A percentile compares a stretch with the other conserved stretches of the same genome.
phyloP scores from a whole-genome alignment of 1,140 invertebrate species.

The Zaprionus nigranus region DNA sequence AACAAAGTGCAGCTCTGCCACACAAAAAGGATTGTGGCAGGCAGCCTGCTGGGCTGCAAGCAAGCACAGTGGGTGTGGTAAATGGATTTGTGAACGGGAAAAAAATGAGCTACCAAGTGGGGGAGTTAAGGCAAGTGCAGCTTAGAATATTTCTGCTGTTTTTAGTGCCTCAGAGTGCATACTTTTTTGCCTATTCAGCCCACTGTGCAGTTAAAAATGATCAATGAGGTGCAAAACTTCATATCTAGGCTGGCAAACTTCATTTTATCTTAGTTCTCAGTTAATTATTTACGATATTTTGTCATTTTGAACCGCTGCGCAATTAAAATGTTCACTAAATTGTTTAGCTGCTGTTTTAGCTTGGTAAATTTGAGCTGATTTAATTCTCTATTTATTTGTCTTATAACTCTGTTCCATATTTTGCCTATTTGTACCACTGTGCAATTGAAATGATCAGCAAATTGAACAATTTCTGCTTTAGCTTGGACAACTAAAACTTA shows the following conservation, averaged over 20 bases:
- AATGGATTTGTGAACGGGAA: neutral
- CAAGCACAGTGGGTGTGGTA: neutral
- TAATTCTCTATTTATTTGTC: neutral
- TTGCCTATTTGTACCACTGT: neutral
- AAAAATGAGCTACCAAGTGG: neutral
- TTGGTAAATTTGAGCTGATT: neutral
- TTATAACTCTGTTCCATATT: neutral
- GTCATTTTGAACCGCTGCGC: neutral
- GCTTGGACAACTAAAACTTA: neutral
- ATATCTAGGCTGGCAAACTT: neutral
- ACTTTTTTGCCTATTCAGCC: neutral
- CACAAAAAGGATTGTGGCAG: conserved; percentile 22
- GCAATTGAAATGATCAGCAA: neutral
- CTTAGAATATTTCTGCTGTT: too few relatives aligned
- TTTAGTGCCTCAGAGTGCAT: too few relatives aligned
- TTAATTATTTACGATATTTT: too few relatives aligned
- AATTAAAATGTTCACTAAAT: neutral
- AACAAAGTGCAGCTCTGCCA: conserved; percentile 34
- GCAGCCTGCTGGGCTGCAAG: neutral
- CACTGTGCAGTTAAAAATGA: neutral
- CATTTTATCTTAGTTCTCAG: too few relatives aligned
- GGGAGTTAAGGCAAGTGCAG: too few relatives aligned
- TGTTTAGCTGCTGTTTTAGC: too few relatives aligned
- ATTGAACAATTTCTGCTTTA: too few relatives aligned
- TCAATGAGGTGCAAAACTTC: too few relatives aligned